Percentiles rank a stretch among this genome's conserved stretches.
Conservation (phyloP, 2,888 invertebrate genomes). For the Drosophila nr. medialis region DNA sequence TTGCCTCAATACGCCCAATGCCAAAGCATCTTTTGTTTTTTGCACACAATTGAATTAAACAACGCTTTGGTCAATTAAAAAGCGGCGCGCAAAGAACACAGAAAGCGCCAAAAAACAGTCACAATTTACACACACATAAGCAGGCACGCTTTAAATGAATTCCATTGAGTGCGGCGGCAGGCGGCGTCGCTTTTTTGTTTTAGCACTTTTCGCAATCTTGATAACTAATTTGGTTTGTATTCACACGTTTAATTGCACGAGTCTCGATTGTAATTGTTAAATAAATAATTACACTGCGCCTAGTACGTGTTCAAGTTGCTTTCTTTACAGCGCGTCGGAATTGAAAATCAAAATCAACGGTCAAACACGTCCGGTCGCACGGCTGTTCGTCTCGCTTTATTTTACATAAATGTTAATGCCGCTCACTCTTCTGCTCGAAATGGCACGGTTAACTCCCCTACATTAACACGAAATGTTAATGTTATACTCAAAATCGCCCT, state of each 20-base stretch:
- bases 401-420: constrained; percentile 57
- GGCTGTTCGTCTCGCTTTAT: constrained; percentile 63
- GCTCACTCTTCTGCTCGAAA: constrained; percentile 17
- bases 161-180: constrained; percentile 36
- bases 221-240: constrained; percentile 7
- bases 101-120: constrained; percentile 30
- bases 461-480: constrained; percentile 4
- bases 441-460: constrained; percentile 9
- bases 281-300: constrained; percentile 41
- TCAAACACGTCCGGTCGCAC: constrained; percentile 69
- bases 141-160: constrained; percentile 23
- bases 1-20: constrained; percentile 28
- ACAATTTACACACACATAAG: constrained; percentile 40
- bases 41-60: constrained; percentile 41
- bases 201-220: constrained; percentile 28
- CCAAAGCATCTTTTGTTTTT: constrained; percentile 49
- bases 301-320: constrained; percentile 39
- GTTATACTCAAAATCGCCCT: constrained; percentile 5
- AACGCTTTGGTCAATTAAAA: constrained; percentile 61
- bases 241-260: constrained; percentile 38
- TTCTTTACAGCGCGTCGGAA: constrained; percentile 60
- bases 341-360: constrained; percentile 74
- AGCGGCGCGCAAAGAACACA: constrained; percentile 64
- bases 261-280: constrained; percentile 22
- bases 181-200: constrained; percentile 42